Evolutionary conservation across 2,888 invertebrate species (phyloP).

Genomic region (Amphimallon solstitiale): DNA sequence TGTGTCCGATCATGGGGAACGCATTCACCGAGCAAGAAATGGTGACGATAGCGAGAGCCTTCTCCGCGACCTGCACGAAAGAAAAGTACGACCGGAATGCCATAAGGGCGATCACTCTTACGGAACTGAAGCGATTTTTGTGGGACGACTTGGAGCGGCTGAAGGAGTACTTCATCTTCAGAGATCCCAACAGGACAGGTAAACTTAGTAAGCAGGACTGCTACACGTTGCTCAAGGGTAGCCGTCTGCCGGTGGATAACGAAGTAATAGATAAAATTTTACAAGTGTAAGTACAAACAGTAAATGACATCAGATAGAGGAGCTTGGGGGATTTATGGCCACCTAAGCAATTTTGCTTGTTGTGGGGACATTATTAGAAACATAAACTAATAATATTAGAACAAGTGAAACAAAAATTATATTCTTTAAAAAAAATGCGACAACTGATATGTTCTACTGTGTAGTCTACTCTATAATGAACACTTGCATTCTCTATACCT

Average conservation of each 20-base stretch:
- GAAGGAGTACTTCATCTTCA: constrained; percentile 69
- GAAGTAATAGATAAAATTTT: constrained; percentile 78
- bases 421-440: too few species aligned
- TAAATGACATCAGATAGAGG: too few species aligned
- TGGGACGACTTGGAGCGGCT: constrained; percentile 77
- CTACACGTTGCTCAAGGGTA: constrained; percentile 74
- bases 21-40: constrained; percentile 84
- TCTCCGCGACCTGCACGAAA: constrained; percentile 71
- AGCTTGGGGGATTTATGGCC: too few species aligned
- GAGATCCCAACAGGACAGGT: constrained; percentile 69
- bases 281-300: constrained; percentile 66
- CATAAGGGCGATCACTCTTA: constrained; percentile 75
- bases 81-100: constrained; percentile 63
- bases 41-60: constrained; percentile 78
- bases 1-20: constrained; percentile 74
- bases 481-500: too few species aligned
- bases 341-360: too few species aligned
- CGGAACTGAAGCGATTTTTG: constrained; percentile 75
- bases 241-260: constrained; percentile 74
- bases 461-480: too few species aligned
- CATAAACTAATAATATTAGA: too few species aligned
- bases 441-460: too few species aligned
- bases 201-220: constrained; percentile 69
- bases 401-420: too few species aligned
- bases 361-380: too few species aligned